phyloP scores from a whole-genome alignment of 1,140 invertebrate species.

The Orchestia grillus region DNA sequence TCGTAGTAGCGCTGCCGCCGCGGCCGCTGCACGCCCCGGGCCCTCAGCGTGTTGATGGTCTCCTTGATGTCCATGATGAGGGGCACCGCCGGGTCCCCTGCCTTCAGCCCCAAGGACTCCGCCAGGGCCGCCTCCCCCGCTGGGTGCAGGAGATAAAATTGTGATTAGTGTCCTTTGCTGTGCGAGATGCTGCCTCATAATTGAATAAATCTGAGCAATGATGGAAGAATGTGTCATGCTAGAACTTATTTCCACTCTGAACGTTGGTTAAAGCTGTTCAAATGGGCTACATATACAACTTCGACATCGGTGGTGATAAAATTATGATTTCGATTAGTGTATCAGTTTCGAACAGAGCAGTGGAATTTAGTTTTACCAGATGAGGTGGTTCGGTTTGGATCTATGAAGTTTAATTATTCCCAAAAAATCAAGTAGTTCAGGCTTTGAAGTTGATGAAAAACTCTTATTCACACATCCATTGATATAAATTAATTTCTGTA shows the following conservation, averaged over 20 bases:
- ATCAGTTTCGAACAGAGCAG: not conserved
- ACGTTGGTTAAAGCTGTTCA: not conserved
- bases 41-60: not conserved
- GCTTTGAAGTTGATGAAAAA: not conserved
- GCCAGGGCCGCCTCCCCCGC: not conserved
- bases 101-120: constrained; percentile 12
- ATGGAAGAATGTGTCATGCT: not conserved
- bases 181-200: not conserved
- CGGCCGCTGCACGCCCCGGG: not conserved
- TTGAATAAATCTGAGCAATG: not conserved
- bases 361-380: not conserved
- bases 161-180: not conserved
- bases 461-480: not conserved
- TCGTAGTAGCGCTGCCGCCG: not conserved
- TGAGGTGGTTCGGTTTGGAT: not conserved
- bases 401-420: no score
- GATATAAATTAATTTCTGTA: not conserved
- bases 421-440: not conserved
- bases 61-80: constrained; percentile 18
- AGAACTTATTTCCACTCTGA: not conserved
- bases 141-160: not conserved
- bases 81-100: constrained; percentile 12
- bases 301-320: not conserved
- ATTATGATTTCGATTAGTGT: not conserved
- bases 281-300: not conserved